Evolutionary conservation across 2,797 vertebrate species (phyloP).

Genomic region (Acipenser ruthenus): DNA sequence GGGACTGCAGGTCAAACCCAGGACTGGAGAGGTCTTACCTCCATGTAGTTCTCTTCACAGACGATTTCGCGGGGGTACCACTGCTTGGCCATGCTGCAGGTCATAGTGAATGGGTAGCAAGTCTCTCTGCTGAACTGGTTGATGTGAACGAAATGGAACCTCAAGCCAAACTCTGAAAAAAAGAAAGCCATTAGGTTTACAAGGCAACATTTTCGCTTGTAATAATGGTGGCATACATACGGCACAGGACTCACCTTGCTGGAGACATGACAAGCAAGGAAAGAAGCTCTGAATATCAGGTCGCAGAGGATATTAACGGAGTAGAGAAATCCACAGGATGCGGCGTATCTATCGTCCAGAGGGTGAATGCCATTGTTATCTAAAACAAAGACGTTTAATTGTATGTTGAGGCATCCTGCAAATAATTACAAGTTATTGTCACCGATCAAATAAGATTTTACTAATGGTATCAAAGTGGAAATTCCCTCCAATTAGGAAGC

Average conservation of each 20-base stretch:
- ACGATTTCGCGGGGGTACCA: slow-evolving; percentile 53
- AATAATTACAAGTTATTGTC: background rate
- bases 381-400: background rate
- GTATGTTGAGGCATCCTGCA: background rate
- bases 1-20: background rate
- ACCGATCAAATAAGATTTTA: slow-evolving; percentile 17
- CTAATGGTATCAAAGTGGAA: slow-evolving; percentile 46
- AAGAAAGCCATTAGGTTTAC: background rate
- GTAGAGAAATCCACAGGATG: slow-evolving; percentile 47
- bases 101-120: slow-evolving; percentile 43
- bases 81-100: slow-evolving; percentile 31
- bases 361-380: background rate
- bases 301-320: slow-evolving; percentile 31
- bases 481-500: too few species aligned
- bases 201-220: background rate
- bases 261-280: slow-evolving; percentile 47
- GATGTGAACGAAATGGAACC: slow-evolving; percentile 44
- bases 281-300: slow-evolving; percentile 47
- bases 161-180: slow-evolving; percentile 38
- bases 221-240: background rate
- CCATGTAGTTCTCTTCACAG: slow-evolving; percentile 65
- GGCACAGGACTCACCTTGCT: slow-evolving; percentile 31
- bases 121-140: slow-evolving; percentile 29
- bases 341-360: slow-evolving; percentile 22
- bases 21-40: slow-evolving; percentile 34